Evolutionary conservation across 2,888 invertebrate species (phyloP).

Genomic region (Tachina grossa): DNA sequence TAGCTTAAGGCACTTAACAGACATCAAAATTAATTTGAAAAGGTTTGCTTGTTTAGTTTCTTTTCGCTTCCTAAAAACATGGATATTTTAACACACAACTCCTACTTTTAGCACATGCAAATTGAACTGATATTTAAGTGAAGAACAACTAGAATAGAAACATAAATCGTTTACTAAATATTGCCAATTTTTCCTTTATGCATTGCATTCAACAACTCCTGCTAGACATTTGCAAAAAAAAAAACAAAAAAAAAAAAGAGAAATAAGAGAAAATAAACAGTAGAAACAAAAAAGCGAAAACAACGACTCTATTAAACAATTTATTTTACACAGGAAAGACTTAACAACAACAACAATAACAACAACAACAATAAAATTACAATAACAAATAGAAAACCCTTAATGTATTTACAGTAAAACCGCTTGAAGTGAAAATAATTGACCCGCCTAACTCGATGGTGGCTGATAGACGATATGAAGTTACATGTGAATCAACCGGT

Average conservation of each 20-base stretch:
- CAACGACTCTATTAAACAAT: constrained; percentile 45
- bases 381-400: constrained; percentile 11
- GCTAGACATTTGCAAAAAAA: constrained; percentile 37
- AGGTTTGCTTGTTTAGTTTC: constrained; percentile 6
- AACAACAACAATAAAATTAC: constrained; percentile 10
- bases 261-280: neutral
- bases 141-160: constrained; percentile 32
- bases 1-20: constrained; percentile 57
- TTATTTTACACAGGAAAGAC: constrained; percentile 55
- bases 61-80: constrained; percentile 34
- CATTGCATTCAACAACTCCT: constrained; percentile 23
- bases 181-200: constrained; percentile 28
- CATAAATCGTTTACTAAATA: constrained; percentile 50
- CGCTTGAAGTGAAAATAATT: constrained; percentile 90
- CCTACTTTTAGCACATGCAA: constrained; percentile 69
- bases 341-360: constrained; percentile 30
- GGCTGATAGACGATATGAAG: constrained; percentile 92
- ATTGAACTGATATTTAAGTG: constrained; percentile 34
- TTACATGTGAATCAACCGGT: constrained; percentile 92
- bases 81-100: constrained; percentile 51
- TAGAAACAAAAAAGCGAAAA: constrained; percentile 26
- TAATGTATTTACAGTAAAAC: constrained; percentile 86
- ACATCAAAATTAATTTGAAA: constrained; percentile 57
- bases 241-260: constrained; percentile 21
- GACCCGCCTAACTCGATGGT: constrained; percentile 88